These are phyloP conservation scores for Musca vetustissima DNA, from an alignment of 1,140 invertebrate species.

Conservation along the genomic window DNA sequence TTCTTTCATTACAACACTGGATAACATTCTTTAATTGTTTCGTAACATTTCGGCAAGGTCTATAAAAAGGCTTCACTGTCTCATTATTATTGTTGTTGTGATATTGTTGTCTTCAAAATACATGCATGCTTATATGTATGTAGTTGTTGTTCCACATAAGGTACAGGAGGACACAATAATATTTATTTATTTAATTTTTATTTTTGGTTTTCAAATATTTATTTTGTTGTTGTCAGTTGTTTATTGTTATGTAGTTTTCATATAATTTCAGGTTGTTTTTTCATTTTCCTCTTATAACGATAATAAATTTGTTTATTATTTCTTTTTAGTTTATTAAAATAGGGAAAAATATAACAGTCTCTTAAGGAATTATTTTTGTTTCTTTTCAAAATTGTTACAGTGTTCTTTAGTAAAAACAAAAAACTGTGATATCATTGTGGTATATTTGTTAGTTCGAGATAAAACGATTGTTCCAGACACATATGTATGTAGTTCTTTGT, in stretches of 20 bases:
- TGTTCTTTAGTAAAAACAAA: neutral
- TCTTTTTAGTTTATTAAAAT: neutral
- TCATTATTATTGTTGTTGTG: too few species aligned
- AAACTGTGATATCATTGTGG: neutral
- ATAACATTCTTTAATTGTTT: too few species aligned
- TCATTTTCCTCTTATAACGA: too few species aligned
- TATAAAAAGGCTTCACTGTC: too few species aligned
- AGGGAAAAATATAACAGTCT: conserved; percentile 11
- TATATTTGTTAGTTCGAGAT: neutral
- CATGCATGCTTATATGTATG: too few species aligned
- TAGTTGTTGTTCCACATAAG: conserved; percentile 5
- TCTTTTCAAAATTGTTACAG: neutral
- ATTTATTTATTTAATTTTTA: neutral
- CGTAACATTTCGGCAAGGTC: too few species aligned
- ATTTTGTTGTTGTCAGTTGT: neutral
- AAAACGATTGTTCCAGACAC: neutral
- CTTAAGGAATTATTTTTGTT: neutral
- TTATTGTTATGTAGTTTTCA: neutral
- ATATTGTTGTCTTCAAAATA: too few species aligned
- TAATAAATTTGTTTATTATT: neutral
- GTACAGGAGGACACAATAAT: conserved; percentile 9
- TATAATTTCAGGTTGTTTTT: neutral
- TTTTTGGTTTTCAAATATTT: neutral
- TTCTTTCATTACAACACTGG: too few species aligned
- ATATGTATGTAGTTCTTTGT: neutral